Percentiles rank a stretch among this genome's conserved stretches.
These are phyloP conservation scores for Theretra japonica DNA, from an alignment of 2,888 invertebrate species.

Conservation along the genomic window DNA sequence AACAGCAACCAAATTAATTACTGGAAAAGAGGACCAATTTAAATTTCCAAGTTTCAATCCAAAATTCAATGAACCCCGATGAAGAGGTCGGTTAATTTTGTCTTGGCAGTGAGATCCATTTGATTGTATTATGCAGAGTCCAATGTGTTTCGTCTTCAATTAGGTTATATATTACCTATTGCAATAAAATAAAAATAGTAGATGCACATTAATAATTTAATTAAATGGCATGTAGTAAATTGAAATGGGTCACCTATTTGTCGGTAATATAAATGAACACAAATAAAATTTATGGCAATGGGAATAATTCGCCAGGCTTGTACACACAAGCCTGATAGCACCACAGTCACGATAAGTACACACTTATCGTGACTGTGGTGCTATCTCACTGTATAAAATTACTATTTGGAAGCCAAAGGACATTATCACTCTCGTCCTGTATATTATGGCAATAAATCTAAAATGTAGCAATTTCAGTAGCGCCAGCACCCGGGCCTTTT, in stretches of 20 bases:
- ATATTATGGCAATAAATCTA: conserved; percentile 69
- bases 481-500: background rate
- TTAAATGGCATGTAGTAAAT: background rate
- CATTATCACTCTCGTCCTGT: conserved; percentile 65
- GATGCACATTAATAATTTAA: background rate
- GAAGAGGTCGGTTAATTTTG: too few relatives aligned
- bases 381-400: conserved; percentile 66
- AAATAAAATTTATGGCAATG: conserved; percentile 16
- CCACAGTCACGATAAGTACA: too few relatives aligned
- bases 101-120: too few relatives aligned
- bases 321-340: too few relatives aligned
- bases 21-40: too few relatives aligned
- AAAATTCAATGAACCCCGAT: too few relatives aligned
- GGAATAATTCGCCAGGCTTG: conserved; percentile 24
- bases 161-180: too few relatives aligned
- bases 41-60: too few relatives aligned
- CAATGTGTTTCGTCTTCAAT: too few relatives aligned
- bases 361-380: conserved; percentile 47
- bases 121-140: too few relatives aligned
- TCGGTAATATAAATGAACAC: background rate
- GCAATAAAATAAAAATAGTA: too few relatives aligned
- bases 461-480: conserved; percentile 46
- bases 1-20: too few relatives aligned
- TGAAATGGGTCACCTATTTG: background rate
- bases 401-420: conserved; percentile 59